Evolutionary conservation across 2,888 invertebrate species (phyloP), one percentile per base, ranked within the genome.

Genomic region (Acrocyrtus sp.): DNA sequence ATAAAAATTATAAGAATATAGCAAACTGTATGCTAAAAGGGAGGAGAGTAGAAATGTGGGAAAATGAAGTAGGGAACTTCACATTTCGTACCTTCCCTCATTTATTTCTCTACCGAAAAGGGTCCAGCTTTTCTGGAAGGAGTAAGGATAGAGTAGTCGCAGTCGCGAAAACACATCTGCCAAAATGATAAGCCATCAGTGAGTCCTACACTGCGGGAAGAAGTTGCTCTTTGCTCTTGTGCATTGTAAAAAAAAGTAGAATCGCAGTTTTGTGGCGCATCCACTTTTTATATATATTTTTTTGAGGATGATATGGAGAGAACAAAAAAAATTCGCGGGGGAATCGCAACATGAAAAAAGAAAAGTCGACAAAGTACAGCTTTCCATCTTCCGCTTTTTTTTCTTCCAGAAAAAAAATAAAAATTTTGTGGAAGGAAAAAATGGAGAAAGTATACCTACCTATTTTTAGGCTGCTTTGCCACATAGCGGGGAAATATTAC

Each of bases 161-260:
- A n/a, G n/a, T n/a, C n/a, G n/a, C 6, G 34, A 17, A 17, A 17
- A 47, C 19, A 24, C 50, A 50, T 19, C 50, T 50, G 50, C 26
- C 50, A 50, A 24, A 50, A 50, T 50, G 50, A 50, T 50, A 50
- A 21, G 24, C 50, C 50, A 24, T 50, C 50, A 50, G n/a, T 34
- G 6, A 34, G 34, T 12, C 12, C 34, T 34, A 34, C 6, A 34
- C 6, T 34, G n/a, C n/a, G n/a, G n/a, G n/a, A n/a, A n/a, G n/a
- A n/a, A n/a, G n/a, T n/a, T n/a, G n/a, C n/a, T n/a, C n/a, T n/a
- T n/a, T n/a, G n/a, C n/a, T n/a, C n/a, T n/a, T n/a, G n/a, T n/a
- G n/a, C n/a, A n/a, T n/a, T n/a, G n/a, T n/a, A n/a, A n/a, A n/a
- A n/a, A n/a, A n/a, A n/a, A n/a, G n/a, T n/a, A n/a, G n/a, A n/a